Base-by-base conservation (phyloP, 2,797 vertebrate species). In the Remorina albescens region DNA sequence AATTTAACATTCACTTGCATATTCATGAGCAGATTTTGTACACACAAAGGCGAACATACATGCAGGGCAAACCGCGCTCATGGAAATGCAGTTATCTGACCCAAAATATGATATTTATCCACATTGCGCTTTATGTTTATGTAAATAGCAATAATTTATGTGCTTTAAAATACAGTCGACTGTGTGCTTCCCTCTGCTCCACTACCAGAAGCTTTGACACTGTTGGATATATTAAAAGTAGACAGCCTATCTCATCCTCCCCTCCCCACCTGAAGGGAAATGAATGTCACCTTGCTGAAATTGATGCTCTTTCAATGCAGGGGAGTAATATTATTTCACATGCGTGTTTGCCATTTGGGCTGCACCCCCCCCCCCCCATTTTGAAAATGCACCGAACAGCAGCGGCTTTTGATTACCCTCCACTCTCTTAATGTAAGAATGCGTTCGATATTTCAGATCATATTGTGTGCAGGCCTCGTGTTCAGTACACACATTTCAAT, bases 181-280 rank as follows among this genome's bases (percentile, higher is more conserved):
- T n/a, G 16, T 68, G 60, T 63, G 36, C 37, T 56, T 56, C 8
- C 44, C 57, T 56, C 51, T 66, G 82, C 74, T 68, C 61, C 62
- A 44, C 73, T 46, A 54, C 56, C 55, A 44, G 77, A 42, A 57
- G 56, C 58, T 64, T 73, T 78, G 83, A 84, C 79, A 78, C 58
- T 67, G 67, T 86, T 78, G 65, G 74, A 80, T 82, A 76, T 89
- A 92, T 89, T 90, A 85, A 82, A 89, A 79, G 67, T 67, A 86
- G 74, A 82, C 81, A 65, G 67, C 67, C 76, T 63, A 81, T 81
- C 67, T 84, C 80, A 67, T 86, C 67, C 68, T 80, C 59, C 76
- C 67, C 26, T 83, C 83, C 70, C 68, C 82, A 85, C 50, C 81
- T 80, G 71, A 84, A 79, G 90, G 86, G 88, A 93, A 92, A 90